phyloP scores from a whole-genome alignment of 2,888 invertebrate species.

The Loripinus fragilis region DNA sequence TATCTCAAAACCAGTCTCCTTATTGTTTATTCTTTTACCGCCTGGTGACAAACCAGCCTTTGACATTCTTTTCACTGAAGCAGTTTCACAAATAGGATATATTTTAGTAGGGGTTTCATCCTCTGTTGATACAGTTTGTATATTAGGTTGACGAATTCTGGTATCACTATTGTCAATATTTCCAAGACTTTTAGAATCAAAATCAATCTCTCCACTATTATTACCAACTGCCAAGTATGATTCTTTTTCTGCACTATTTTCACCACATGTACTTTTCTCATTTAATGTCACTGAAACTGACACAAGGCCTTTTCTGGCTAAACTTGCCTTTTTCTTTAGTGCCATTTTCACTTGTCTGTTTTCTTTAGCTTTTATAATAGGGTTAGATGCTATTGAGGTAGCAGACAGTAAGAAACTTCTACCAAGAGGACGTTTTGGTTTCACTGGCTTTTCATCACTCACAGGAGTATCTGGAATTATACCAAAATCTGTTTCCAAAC shows the following conservation, averaged over 20 bases:
- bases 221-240: background rate
- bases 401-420: slow-evolving; percentile 69
- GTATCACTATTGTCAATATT: background rate
- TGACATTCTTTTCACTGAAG: slow-evolving; percentile 65
- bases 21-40: slow-evolving; percentile 53
- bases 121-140: slow-evolving; percentile 3
- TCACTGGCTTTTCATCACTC: slow-evolving; percentile 32
- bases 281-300: slow-evolving; percentile 58
- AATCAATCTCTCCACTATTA: background rate
- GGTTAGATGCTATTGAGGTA: slow-evolving; percentile 57
- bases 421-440: slow-evolving; percentile 54
- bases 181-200: background rate
- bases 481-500: slow-evolving; percentile 52
- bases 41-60: slow-evolving; percentile 66
- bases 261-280: background rate
- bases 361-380: slow-evolving; percentile 62
- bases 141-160: background rate
- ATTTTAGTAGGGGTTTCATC: slow-evolving; percentile 3
- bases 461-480: slow-evolving; percentile 74
- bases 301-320: slow-evolving; percentile 48
- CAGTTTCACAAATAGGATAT: slow-evolving; percentile 29
- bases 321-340: slow-evolving; percentile 46
- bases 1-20: background rate
- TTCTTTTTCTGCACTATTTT: background rate
- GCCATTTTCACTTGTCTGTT: slow-evolving; percentile 50